phyloP scores from a whole-genome alignment of 2,797 vertebrate genomes.

The Decapterus maruadsi region DNA sequence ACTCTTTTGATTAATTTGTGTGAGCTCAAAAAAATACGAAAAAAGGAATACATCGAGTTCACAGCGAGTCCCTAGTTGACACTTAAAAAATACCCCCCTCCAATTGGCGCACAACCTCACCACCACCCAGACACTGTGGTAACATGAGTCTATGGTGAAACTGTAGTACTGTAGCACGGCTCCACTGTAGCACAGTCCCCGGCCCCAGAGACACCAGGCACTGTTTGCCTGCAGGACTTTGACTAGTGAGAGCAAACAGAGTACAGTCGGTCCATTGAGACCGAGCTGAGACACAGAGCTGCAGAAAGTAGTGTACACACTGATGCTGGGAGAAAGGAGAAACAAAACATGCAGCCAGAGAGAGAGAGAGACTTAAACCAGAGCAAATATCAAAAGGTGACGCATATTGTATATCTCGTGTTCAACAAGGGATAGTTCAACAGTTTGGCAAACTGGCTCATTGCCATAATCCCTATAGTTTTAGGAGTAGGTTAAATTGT shows the following conservation, averaged over 20 bases:
- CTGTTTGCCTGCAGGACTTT: conserved; percentile 76
- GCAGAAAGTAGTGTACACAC: conserved; percentile 68
- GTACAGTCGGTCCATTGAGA: conserved; percentile 77
- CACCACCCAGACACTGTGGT: conserved; percentile 62
- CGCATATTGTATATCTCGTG: not conserved
- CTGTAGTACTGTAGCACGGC: conserved; percentile 58
- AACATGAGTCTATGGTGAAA: conserved; percentile 76
- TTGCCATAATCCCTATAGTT: no score
- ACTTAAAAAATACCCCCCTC: conserved; percentile 11
- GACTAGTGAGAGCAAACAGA: conserved; percentile 75
- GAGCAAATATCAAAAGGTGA: conserved; percentile 51
- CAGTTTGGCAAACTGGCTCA: no score
- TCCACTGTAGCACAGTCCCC: conserved; percentile 42
- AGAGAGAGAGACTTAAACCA: conserved; percentile 35
- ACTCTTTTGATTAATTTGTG: conserved; percentile 18
- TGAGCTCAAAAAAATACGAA: not conserved
- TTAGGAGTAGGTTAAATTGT: no score
- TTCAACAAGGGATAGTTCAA: no score
- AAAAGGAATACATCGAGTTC: conserved; percentile 17
- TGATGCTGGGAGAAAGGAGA: conserved; percentile 65
- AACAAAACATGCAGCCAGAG: conserved; percentile 44
- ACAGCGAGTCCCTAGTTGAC: conserved; percentile 13
- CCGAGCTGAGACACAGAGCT: conserved; percentile 60
- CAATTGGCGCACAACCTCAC: conserved; percentile 36
- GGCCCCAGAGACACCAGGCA: conserved; percentile 63